Conservation (phyloP, 2,113 vertebrate species). For the human region DNA sequence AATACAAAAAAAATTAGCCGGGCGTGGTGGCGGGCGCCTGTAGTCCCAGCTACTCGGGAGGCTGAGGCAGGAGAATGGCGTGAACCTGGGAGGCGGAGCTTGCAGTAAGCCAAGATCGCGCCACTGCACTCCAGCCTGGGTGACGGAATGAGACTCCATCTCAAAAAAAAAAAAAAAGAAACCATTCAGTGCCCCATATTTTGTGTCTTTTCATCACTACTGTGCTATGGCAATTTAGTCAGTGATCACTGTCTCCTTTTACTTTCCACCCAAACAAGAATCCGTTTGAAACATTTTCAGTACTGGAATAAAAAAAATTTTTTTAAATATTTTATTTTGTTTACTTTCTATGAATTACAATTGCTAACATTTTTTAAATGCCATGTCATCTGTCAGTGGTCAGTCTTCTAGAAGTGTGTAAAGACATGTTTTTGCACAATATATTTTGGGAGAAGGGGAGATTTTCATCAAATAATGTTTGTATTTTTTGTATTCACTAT, state of each 20-base stretch:
- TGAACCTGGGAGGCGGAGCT: no score
- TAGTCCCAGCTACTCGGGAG: no score
- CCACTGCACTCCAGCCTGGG: no score
- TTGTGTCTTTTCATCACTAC: not conserved
- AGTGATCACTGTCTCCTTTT: not conserved
- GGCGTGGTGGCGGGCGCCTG: no score
- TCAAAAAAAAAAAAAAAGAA: not conserved
- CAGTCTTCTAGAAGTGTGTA: not conserved
- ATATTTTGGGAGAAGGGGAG: not conserved
- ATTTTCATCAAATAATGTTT: slow-evolving; percentile 11
- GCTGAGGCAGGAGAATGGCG: no score
- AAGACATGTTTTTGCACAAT: not conserved
- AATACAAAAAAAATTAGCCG: no score
- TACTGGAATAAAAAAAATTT: not conserved
- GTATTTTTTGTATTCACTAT: not conserved
- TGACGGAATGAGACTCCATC: no score
- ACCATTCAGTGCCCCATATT: not conserved
- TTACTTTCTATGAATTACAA: not conserved
- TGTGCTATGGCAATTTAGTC: not conserved
- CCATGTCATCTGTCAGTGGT: not conserved
- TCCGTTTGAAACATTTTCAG: slow-evolving; percentile 1
- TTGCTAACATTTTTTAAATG: not conserved
- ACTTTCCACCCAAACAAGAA: not conserved
- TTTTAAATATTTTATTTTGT: not conserved
- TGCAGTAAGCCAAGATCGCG: no score